Base-by-base conservation (phyloP, 2,888 invertebrate genomes). In the Rotaria magnacalcarata region DNA sequence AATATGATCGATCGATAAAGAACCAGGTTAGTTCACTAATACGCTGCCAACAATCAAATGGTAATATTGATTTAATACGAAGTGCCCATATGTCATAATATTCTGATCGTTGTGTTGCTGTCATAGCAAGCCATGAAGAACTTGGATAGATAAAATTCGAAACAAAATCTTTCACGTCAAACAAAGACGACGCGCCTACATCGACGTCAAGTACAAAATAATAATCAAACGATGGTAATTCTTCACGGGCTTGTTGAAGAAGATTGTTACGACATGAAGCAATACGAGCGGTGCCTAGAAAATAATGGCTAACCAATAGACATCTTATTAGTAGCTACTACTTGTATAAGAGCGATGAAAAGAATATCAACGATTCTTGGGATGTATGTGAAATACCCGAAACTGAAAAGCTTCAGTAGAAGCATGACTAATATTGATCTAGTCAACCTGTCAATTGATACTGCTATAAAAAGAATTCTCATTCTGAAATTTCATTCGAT, bases 81-180 rank as follows among this genome's bases (percentile, higher is more conserved):
- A 75, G 24, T 21, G 75, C 75, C 75, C 75, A 75, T 21, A 75
- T 41, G 7, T 75, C 75, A 47, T 75, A 75, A 43, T 75, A 75
- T 75, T 75, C 75, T 16, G 43, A 41, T 41, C 41, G 5, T 75
- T 75, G 75, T 24, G 75, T 75, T 43, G 75, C 75, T 41, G 75
- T 75, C 75, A 75, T 75, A 21, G 75, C 75, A n/a, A 47, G 2
- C 75, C 75, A 75, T 75, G 41, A 47, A n/a, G 8, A 47, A 21
- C 8, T 7, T n/a, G 21, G 24, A 75, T 75, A 75, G 10, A 43
- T 19, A 14, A 75, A 75, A 47, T 75, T 75, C 14, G 75, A 75
- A 24, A 75, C 24, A 75, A 75, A 75, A 47, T 75, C 47, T 21
- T 43, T 47, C 1, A 75, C 8, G 3, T 47, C 47, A n/a, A 75